A percentile compares a stretch with the other conserved stretches of the same genome.
Conservation (phyloP, 2,888 invertebrate genomes). For the Cosmia pyralina region DNA sequence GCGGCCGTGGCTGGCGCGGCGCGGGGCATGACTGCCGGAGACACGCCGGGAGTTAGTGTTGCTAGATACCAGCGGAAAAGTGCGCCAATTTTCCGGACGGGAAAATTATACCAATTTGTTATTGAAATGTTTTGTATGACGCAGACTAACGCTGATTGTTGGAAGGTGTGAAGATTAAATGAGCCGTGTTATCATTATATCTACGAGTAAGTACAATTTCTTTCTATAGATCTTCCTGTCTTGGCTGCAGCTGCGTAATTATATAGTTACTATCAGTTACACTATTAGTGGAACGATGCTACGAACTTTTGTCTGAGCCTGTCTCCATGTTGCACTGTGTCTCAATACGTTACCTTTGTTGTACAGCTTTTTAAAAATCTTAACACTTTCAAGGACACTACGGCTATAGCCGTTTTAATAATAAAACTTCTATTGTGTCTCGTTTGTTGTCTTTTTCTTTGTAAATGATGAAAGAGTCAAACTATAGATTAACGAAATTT, state of each 20-base stretch:
- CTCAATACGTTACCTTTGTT: background rate
- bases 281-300: background rate
- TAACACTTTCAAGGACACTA: too few relatives aligned
- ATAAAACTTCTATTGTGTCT: too few relatives aligned
- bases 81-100: slow-evolving; percentile 21
- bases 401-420: too few relatives aligned
- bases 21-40: slow-evolving; percentile 82
- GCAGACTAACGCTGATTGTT: background rate
- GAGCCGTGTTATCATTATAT: background rate
- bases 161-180: background rate
- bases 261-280: too few relatives aligned
- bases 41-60: slow-evolving; percentile 43
- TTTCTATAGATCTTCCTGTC: background rate
- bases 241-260: too few relatives aligned
- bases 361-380: background rate
- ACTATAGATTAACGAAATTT: too few relatives aligned
- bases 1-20: slow-evolving; percentile 72
- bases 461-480: too few relatives aligned
- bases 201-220: background rate
- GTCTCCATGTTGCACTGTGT: background rate
- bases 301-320: background rate
- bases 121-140: background rate
- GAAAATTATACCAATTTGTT: slow-evolving; percentile 15
- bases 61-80: slow-evolving; percentile 43
- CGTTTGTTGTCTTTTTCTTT: too few relatives aligned